These are phyloP conservation scores for Galbula dea DNA, from an alignment of 2,113 vertebrate genomes.

Conservation along the genomic window DNA sequence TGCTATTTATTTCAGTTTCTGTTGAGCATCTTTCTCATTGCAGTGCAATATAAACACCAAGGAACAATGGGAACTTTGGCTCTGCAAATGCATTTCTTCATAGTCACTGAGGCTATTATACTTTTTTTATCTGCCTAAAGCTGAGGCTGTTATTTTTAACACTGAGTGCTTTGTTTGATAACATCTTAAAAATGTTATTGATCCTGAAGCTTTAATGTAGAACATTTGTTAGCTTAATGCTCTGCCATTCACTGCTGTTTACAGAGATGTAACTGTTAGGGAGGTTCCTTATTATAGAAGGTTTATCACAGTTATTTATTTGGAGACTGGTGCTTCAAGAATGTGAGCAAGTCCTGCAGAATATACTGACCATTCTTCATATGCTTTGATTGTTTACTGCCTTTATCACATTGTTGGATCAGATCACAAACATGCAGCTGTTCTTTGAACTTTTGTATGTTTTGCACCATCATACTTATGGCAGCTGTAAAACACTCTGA, in stretches of 20 bases:
- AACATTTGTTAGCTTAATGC: constrained; percentile 41
- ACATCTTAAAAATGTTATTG: constrained; percentile 20
- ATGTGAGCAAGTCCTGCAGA: not conserved
- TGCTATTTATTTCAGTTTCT: not conserved
- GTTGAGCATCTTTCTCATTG: not conserved
- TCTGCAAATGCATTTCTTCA: not conserved
- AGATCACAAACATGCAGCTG: not conserved
- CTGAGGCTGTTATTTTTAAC: not conserved
- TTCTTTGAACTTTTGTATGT: constrained; percentile 1
- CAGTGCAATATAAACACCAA: not conserved
- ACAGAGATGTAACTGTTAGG: not conserved
- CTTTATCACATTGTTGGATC: not conserved
- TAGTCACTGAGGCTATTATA: not conserved
- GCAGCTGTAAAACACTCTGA: not conserved
- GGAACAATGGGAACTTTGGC: not conserved
- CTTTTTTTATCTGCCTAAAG: not conserved
- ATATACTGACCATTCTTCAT: not conserved
- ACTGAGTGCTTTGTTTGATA: constrained; percentile 16
- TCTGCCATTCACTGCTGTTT: not conserved
- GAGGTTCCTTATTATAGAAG: not conserved
- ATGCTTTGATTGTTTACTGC: not conserved
- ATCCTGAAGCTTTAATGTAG: constrained; percentile 17
- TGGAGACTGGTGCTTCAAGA: not conserved
- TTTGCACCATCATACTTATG: not conserved
- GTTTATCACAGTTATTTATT: constrained; percentile 25